These are phyloP conservation scores for Phyllotreta cruciferae DNA, from an alignment of 2,888 invertebrate genomes.

Conservation along the genomic window DNA sequence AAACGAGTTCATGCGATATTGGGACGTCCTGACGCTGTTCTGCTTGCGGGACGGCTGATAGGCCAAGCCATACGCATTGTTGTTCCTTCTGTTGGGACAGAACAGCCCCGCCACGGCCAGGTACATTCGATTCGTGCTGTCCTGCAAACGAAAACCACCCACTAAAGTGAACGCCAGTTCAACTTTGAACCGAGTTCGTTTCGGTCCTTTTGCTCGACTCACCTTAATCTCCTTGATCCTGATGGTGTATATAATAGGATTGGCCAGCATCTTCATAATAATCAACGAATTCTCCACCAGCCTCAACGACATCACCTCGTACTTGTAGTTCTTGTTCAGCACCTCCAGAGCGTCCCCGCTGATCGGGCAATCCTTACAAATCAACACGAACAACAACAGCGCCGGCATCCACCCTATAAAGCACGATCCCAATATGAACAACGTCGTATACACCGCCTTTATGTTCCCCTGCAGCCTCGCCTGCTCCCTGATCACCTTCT, in stretches of 20 bases:
- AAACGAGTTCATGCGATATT: conserved; percentile 44
- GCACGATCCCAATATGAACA: conserved; percentile 67
- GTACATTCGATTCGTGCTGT: conserved; percentile 59
- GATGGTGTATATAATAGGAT: conserved; percentile 72
- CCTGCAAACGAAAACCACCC: conserved; percentile 53
- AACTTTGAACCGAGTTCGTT: no score
- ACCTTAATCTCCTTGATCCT: conserved; percentile 72
- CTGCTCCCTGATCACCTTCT: conserved; percentile 50
- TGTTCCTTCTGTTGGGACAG: conserved; percentile 47
- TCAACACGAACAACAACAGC: conserved; percentile 64
- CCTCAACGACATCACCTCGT: conserved; percentile 43
- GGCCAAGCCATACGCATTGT: conserved; percentile 48
- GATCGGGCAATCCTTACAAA: conserved; percentile 60
- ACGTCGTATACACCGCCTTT: conserved; percentile 68
- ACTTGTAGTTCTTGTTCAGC: conserved; percentile 42
- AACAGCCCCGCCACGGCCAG: conserved; percentile 50
- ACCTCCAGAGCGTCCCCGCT: conserved; percentile 43
- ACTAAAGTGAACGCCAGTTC: no score
- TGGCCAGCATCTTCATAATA: conserved; percentile 68
- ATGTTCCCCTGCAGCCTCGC: conserved; percentile 61
- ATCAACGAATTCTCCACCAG: conserved; percentile 63
- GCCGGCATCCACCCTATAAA: conserved; percentile 70
- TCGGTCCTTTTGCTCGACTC: no score
- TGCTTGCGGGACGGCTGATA: conserved; percentile 49
- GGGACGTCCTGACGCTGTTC: conserved; percentile 41